Evolutionary conservation across 2,113 vertebrate species (phyloP).

Genomic region (Chloropsis hardwickii): DNA sequence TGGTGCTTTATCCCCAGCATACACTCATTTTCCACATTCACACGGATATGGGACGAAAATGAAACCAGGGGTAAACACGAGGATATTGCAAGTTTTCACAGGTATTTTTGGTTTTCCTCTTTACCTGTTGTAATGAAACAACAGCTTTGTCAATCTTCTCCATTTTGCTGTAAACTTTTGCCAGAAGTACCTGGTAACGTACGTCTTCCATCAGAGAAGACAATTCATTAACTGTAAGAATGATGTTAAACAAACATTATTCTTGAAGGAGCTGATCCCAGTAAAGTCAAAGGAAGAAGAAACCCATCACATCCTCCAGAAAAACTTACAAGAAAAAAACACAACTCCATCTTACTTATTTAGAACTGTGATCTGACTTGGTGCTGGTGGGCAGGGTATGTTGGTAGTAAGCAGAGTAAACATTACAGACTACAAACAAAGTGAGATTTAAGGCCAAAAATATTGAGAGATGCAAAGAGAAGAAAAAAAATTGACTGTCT

Average conservation of each 20-base stretch:
- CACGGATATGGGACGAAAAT: background rate
- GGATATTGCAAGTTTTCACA: background rate
- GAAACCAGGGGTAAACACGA: background rate
- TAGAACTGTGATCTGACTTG: background rate
- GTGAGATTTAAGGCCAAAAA: background rate
- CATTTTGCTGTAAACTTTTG: constrained; percentile 90
- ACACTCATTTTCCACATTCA: background rate
- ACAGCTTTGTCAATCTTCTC: constrained; percentile 83
- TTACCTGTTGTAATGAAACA: constrained; percentile 85
- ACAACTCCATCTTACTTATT: background rate
- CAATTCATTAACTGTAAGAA: constrained; percentile 82
- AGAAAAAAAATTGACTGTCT: background rate
- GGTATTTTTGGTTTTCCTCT: background rate
- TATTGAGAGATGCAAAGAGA: background rate
- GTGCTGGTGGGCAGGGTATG: background rate
- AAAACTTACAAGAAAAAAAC: background rate
- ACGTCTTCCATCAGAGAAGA: constrained; percentile 85
- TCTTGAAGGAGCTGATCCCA: background rate
- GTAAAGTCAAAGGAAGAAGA: background rate
- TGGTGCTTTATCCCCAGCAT: background rate
- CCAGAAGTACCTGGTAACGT: constrained; percentile 86
- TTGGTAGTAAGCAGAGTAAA: background rate
- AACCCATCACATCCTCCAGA: background rate
- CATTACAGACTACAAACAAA: background rate
- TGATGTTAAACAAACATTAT: background rate